These are phyloP conservation scores for Leuciscus idus DNA, from an alignment of 2,113 vertebrate species.

Conservation along the genomic window DNA sequence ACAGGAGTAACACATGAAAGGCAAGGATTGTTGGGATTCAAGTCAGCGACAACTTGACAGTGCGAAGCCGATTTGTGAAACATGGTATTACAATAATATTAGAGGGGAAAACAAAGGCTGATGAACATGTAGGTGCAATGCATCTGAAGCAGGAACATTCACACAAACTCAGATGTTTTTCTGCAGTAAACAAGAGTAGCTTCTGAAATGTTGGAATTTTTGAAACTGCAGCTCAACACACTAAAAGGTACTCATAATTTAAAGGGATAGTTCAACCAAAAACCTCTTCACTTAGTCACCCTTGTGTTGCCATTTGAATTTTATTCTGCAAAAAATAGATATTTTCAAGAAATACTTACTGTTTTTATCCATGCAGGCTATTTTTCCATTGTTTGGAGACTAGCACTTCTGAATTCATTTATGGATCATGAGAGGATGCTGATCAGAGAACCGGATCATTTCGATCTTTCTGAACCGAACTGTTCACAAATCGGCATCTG, in stretches of 20 bases:
- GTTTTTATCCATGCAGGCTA: background rate
- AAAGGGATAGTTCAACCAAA: background rate
- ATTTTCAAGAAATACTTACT: background rate
- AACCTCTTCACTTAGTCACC: too few relatives aligned
- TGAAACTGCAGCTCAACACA: background rate
- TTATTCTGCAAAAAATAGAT: background rate
- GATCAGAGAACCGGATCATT: background rate
- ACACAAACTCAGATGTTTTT: background rate
- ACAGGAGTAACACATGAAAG: slow-evolving; percentile 65
- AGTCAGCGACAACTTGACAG: slow-evolving; percentile 69
- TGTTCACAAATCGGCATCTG: background rate
- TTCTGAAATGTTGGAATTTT: background rate
- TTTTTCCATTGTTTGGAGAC: too few relatives aligned
- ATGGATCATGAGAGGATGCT: background rate
- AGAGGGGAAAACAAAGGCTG: slow-evolving; percentile 14
- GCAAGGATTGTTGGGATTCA: slow-evolving; percentile 73
- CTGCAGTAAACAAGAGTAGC: background rate
- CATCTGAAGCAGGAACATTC: background rate
- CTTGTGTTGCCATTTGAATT: background rate
- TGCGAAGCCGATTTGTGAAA: slow-evolving; percentile 29
- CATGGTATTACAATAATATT: slow-evolving; percentile 42
- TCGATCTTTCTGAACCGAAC: background rate
- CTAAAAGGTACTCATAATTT: background rate
- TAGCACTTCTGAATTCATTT: background rate
- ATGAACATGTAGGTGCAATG: background rate